Evolutionary conservation across 2,113 vertebrate genomes (phyloP).

Genomic region (Pitta sordida): DNA sequence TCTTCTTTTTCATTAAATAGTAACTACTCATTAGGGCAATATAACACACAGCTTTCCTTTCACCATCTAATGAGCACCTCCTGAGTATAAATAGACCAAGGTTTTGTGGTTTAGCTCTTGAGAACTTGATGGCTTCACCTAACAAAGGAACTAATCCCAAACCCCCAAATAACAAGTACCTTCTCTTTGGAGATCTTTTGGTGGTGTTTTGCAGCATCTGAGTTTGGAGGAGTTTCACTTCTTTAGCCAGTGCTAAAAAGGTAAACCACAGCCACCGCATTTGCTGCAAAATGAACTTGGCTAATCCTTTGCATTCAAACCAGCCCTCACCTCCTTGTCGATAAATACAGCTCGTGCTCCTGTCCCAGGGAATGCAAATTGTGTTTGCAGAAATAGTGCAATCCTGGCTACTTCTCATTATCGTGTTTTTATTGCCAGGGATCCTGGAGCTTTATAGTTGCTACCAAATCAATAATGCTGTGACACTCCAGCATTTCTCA

Average conservation of each 20-base stretch:
- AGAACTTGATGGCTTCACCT: neutral
- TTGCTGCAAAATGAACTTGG: neutral
- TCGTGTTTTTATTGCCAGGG: conserved; percentile 30
- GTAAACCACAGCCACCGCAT: neutral
- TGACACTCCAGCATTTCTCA: conserved; percentile 36
- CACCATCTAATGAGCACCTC: neutral
- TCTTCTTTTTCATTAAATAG: conserved; percentile 33
- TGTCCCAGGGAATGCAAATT: conserved; percentile 23
- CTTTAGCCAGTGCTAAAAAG: neutral
- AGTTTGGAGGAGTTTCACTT: neutral
- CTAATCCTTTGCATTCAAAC: conserved; percentile 10
- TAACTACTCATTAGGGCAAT: neutral
- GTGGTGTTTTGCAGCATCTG: neutral
- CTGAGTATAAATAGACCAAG: neutral
- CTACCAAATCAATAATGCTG: conserved; percentile 45
- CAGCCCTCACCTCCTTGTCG: neutral
- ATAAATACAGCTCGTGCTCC: neutral
- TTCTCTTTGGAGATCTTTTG: neutral
- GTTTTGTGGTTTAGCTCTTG: neutral
- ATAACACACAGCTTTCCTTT: neutral
- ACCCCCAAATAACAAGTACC: accelerated
- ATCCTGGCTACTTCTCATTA: conserved; percentile 37
- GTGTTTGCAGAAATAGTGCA: conserved; percentile 27
- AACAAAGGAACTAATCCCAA: neutral
- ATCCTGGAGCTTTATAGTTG: conserved; percentile 24